Evolutionary conservation across 2,888 invertebrate genomes (phyloP).

Genomic region (Acrobasis repandana): DNA sequence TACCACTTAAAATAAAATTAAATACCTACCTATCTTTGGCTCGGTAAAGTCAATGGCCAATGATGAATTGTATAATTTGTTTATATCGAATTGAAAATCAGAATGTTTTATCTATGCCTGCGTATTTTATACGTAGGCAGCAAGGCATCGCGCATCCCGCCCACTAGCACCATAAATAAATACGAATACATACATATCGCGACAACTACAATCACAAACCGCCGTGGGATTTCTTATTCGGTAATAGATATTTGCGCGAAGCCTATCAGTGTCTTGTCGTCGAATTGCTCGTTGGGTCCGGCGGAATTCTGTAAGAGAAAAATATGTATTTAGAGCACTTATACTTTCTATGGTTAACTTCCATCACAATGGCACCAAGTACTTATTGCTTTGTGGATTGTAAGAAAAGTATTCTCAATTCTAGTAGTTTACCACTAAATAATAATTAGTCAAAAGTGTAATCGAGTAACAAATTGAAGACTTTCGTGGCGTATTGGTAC

Average conservation of each 20-base stretch:
- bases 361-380: no score
- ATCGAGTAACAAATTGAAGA: no score
- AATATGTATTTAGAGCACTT: neutral
- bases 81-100: conserved; percentile 23
- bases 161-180: conserved; percentile 48
- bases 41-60: conserved; percentile 29
- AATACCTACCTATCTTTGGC: conserved; percentile 38
- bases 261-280: conserved; percentile 97
- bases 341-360: neutral
- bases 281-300: conserved; percentile 90
- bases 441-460: no score
- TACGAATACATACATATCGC: conserved; percentile 41
- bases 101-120: conserved; percentile 25
- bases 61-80: conserved; percentile 12
- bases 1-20: conserved; percentile 25
- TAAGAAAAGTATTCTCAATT: no score
- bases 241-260: conserved; percentile 98
- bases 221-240: conserved; percentile 79
- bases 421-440: no score
- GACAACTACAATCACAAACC: conserved; percentile 28
- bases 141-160: conserved; percentile 37
- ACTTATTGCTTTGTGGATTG: no score
- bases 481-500: no score
- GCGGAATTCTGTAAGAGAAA: conserved; percentile 85
- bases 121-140: conserved; percentile 32